Percentiles rank a stretch among this genome's conserved stretches.
phyloP scores from a whole-genome alignment of 2,888 invertebrate genomes.

The Pseudococcus longispinus region DNA sequence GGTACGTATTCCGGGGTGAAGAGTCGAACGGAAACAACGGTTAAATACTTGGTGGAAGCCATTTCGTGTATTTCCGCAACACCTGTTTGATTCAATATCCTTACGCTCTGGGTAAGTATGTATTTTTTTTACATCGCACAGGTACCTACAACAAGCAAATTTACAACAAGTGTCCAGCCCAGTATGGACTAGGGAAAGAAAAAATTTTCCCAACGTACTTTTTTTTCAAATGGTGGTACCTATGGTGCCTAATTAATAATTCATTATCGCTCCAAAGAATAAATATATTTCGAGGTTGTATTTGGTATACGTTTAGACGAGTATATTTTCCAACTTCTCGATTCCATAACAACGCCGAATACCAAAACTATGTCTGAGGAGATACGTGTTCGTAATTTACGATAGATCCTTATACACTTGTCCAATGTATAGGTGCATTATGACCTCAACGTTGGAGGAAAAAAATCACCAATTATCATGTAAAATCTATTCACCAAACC shows the following conservation, averaged over 20 bases:
- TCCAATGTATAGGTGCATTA: not conserved
- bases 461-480: not conserved
- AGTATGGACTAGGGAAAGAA: not conserved
- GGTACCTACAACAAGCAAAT: not conserved
- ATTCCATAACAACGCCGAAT: slow-evolving; percentile 7
- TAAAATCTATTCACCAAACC: not conserved
- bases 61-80: slow-evolving; percentile 41
- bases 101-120: not conserved
- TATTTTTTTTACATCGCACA: not conserved
- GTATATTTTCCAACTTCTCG: not conserved
- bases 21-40: slow-evolving; percentile 53
- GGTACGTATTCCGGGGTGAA: slow-evolving; percentile 30
- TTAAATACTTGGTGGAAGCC: slow-evolving; percentile 36
- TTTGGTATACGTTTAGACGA: not conserved
- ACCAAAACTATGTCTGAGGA: slow-evolving; percentile 7
- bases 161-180: slow-evolving; percentile 12
- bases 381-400: slow-evolving; percentile 12
- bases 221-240: not conserved
- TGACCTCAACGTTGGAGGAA: not conserved
- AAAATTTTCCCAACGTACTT: not conserved
- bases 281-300: slow-evolving; percentile 27
- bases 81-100: slow-evolving; percentile 36
- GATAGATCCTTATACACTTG: not conserved
- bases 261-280: slow-evolving; percentile 4
- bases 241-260: slow-evolving; percentile 8